Evolutionary conservation across 2,888 invertebrate species (phyloP).

Genomic region (Poecilobothrus nobilitatus): DNA sequence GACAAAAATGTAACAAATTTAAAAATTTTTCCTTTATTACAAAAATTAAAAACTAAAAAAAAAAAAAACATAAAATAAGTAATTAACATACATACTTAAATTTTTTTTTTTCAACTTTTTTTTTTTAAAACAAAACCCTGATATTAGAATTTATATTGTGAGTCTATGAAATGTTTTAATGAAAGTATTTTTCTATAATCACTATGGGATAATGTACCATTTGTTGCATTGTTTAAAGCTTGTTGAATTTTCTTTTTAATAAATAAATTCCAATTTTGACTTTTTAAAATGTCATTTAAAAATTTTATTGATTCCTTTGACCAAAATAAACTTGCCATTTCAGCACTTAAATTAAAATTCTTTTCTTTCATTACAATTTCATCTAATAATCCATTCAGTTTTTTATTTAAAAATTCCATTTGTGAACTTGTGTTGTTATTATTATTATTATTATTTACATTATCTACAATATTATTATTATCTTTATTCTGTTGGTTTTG

Average conservation of each 20-base stretch:
- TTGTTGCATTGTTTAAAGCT: conserved; percentile 33
- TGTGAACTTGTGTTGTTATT: conserved; percentile 26
- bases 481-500: neutral
- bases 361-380: neutral
- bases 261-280: conserved; percentile 16
- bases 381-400: neutral
- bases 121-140: no score
- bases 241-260: conserved; percentile 31
- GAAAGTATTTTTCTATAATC: conserved; percentile 37
- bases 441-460: conserved; percentile 22
- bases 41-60: no score
- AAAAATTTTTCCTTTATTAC: no score
- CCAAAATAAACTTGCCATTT: conserved; percentile 35
- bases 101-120: no score
- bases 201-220: conserved; percentile 38
- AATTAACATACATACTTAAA: no score
- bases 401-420: conserved; percentile 26
- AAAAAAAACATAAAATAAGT: no score
- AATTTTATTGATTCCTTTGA: conserved; percentile 38
- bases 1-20: no score
- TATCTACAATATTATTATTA: conserved; percentile 22
- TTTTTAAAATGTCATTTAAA: conserved; percentile 30
- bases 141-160: no score
- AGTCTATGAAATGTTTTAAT: conserved; percentile 25
- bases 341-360: neutral